These are phyloP conservation scores for Enteromius viviparus DNA, from an alignment of 2,797 vertebrate genomes.

Conservation along the genomic window DNA sequence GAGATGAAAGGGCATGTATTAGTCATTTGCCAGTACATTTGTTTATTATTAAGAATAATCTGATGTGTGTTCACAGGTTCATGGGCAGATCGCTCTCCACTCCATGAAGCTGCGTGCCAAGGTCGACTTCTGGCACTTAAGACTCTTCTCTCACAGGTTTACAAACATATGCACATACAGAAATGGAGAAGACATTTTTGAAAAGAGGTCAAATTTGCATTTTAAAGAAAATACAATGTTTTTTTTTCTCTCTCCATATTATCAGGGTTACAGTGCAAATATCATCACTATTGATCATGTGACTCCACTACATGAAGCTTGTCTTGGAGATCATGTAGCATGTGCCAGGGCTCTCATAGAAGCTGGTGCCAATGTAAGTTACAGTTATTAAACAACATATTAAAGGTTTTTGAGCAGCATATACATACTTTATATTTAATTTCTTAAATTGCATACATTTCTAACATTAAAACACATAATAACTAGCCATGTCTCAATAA, in stretches of 20 bases:
- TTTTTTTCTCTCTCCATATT: constrained; percentile 7
- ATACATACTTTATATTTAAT: background rate
- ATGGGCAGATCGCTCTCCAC: constrained; percentile 94
- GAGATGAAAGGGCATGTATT: background rate
- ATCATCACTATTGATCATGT: constrained; percentile 92
- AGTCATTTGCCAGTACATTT: background rate
- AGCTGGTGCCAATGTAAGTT: constrained; percentile 90
- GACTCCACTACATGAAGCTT: constrained; percentile 94
- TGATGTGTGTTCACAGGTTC: constrained; percentile 78
- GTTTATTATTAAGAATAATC: background rate
- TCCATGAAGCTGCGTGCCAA: constrained; percentile 95
- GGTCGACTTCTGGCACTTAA: constrained; percentile 91
- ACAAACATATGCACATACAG: background rate
- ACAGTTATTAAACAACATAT: background rate
- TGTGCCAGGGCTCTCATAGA: constrained; percentile 90
- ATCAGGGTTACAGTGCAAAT: constrained; percentile 89
- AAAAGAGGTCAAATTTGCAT: background rate
- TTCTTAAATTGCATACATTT: background rate
- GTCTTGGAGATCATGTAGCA: constrained; percentile 90
- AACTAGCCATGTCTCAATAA: background rate
- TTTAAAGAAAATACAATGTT: background rate
- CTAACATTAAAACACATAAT: background rate
- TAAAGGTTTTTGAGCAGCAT: background rate
- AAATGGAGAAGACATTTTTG: constrained; percentile 8
- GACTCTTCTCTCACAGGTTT: constrained; percentile 90